A percentile compares a stretch with the other conserved stretches of the same genome.
Conservation (phyloP, 2,888 invertebrate species). For the Spodoptera picta region DNA sequence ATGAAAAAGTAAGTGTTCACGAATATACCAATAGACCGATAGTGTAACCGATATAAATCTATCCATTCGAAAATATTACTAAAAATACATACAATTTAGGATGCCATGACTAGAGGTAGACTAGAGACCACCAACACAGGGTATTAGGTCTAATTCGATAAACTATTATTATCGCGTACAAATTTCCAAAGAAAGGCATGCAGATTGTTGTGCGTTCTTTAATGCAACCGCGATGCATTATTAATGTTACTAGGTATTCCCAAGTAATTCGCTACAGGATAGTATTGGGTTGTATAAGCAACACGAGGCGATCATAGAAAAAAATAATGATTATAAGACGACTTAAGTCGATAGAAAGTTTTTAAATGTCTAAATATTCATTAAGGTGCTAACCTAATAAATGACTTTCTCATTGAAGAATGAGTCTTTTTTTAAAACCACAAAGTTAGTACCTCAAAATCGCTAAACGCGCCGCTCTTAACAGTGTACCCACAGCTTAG, state of each 20-base stretch:
- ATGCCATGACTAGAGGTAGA: not conserved
- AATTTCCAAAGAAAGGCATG: slow-evolving; percentile 53
- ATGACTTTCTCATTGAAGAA: too few relatives aligned
- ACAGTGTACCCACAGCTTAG: slow-evolving; percentile 37
- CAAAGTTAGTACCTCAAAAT: too few relatives aligned
- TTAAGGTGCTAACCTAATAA: not conserved
- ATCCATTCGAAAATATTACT: too few relatives aligned
- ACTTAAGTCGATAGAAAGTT: too few relatives aligned
- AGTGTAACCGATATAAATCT: too few relatives aligned
- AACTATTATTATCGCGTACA: slow-evolving; percentile 29
- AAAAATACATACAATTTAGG: too few relatives aligned
- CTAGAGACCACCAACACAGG: slow-evolving; percentile 8
- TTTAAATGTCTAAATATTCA: too few relatives aligned
- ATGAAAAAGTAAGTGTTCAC: too few relatives aligned
- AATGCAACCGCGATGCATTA: slow-evolving; percentile 68
- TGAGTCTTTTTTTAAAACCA: too few relatives aligned
- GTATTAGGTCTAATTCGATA: not conserved
- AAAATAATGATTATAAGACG: too few relatives aligned
- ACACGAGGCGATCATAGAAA: not conserved
- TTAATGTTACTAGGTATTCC: slow-evolving; percentile 65
- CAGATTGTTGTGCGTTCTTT: slow-evolving; percentile 62
- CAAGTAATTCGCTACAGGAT: slow-evolving; percentile 60
- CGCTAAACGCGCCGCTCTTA: slow-evolving; percentile 3
- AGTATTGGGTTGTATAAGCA: not conserved
- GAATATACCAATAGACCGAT: too few relatives aligned